A percentile compares a stretch with the other conserved stretches of the same genome.
Conservation (phyloP, 1,140 invertebrate genomes). For the Nasonia vitripennis region DNA sequence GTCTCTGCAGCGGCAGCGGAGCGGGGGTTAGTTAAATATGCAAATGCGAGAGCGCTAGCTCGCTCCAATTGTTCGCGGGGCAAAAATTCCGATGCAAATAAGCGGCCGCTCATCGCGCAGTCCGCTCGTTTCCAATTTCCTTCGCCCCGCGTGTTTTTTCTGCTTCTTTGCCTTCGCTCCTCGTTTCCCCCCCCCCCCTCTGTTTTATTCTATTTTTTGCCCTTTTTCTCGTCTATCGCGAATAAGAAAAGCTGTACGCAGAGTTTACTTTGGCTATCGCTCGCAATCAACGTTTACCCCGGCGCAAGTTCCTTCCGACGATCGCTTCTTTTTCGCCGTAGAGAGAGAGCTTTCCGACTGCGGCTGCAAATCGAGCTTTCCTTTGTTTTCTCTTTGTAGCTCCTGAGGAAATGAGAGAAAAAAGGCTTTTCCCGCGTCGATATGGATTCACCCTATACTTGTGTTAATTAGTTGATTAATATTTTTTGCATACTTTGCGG, state of each 20-base stretch:
- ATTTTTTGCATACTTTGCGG: too few relatives aligned
- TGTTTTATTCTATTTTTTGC: neutral
- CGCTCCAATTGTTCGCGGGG: constrained; percentile 24
- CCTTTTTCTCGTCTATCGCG: neutral
- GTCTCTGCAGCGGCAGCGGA: constrained; percentile 27
- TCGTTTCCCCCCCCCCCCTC: neutral
- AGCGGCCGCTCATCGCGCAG: constrained; percentile 4
- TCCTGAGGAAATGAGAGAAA: neutral
- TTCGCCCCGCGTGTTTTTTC: neutral
- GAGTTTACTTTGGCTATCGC: constrained; percentile 38
- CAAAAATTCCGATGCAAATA: constrained; percentile 51
- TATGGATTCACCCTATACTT: neutral
- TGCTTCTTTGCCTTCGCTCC: neutral
- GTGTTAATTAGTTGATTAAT: too few relatives aligned
- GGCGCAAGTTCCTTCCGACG: neutral
- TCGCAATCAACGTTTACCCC: constrained; percentile 37
- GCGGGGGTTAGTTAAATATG: constrained; percentile 65
- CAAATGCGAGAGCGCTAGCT: constrained; percentile 54
- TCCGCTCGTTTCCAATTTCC: constrained; percentile 35
- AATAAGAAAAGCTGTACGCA: neutral
- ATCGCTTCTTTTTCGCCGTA: neutral
- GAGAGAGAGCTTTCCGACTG: too few relatives aligned
- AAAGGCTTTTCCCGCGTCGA: neutral
- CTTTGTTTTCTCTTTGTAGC: neutral
- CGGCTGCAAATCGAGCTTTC: neutral